Evolutionary conservation across 2,797 vertebrate genomes (phyloP).

Genomic region (Cygnus olor): DNA sequence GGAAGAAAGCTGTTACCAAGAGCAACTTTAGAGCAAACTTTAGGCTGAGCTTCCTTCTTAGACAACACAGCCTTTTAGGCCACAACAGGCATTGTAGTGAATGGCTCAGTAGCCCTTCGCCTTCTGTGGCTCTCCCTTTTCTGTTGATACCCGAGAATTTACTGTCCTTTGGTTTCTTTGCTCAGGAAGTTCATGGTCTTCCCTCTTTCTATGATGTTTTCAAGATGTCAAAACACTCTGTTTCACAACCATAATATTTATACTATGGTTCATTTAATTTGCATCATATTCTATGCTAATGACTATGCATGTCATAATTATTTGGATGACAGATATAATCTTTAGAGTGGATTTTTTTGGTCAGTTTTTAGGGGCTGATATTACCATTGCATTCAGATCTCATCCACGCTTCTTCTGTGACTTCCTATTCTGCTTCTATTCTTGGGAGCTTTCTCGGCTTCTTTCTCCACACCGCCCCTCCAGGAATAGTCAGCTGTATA

Average conservation of each 20-base stretch:
- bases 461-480: neutral
- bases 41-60: neutral
- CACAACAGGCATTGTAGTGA: neutral
- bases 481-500: neutral
- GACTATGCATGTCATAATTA: neutral
- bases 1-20: neutral
- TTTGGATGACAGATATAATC: neutral
- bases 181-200: neutral
- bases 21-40: neutral
- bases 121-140: neutral
- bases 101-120: neutral
- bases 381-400: neutral
- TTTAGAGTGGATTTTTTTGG: neutral
- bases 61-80: neutral
- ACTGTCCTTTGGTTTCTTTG: neutral
- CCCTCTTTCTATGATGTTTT: neutral
- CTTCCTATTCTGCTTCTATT: slow-evolving; percentile 35
- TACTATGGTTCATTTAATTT: neutral
- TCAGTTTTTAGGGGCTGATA: neutral
- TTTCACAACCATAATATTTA: neutral
- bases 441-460: neutral
- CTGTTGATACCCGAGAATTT: neutral
- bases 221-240: neutral
- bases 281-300: neutral
- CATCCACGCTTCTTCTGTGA: neutral